Evolutionary conservation across 2,113 vertebrate genomes (phyloP).

Genomic region (Ictalurus punctatus): DNA sequence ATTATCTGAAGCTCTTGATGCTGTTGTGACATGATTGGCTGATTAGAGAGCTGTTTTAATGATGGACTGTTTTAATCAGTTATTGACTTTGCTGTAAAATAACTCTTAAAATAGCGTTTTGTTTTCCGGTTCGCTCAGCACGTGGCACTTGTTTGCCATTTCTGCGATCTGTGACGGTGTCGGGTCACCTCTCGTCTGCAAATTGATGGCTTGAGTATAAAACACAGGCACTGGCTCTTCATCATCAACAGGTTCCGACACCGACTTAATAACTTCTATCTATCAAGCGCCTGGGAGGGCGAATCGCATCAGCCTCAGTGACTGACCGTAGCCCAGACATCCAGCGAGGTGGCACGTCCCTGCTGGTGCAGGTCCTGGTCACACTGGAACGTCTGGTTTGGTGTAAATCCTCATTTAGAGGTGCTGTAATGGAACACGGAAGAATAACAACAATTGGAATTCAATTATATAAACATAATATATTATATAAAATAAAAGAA

Average conservation of each 20-base stretch:
- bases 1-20: neutral
- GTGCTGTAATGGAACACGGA: neutral
- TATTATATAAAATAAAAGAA: neutral
- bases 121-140: neutral
- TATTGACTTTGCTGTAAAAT: neutral
- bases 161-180: neutral
- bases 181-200: slow-evolving; percentile 12
- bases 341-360: neutral
- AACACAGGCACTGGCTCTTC: slow-evolving; percentile 32
- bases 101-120: neutral
- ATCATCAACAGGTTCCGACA: slow-evolving; percentile 24
- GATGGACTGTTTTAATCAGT: neutral
- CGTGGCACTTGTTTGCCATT: neutral
- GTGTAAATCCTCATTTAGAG: neutral
- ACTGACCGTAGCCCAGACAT: neutral
- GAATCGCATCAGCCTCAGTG: neutral
- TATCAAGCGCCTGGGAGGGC: neutral
- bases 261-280: slow-evolving; percentile 1
- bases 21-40: neutral
- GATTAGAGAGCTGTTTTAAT: neutral
- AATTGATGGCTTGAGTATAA: slow-evolving; percentile 42
- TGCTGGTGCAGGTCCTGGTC: neutral
- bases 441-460: neutral
- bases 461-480: neutral
- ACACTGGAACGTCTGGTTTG: neutral